These are phyloP conservation scores for Aeoliscus strigatus DNA, from an alignment of 2,797 vertebrate genomes.

Conservation along the genomic window DNA sequence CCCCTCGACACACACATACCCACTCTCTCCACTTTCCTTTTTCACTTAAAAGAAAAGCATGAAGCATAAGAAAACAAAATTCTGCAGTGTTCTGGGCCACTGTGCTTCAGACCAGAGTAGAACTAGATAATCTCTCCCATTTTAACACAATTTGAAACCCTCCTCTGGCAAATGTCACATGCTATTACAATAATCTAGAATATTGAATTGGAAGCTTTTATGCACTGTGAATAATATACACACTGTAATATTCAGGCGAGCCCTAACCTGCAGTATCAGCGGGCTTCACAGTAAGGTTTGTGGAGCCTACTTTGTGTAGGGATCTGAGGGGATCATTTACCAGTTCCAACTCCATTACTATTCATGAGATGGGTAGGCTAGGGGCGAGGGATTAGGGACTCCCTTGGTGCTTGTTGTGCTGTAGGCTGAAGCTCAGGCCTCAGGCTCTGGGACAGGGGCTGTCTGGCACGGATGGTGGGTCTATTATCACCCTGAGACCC, in stretches of 20 bases:
- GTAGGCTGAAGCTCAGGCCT: constrained; percentile 69
- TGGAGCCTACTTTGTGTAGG: constrained; percentile 60
- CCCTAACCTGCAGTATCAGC: constrained; percentile 59
- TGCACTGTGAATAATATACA: constrained; percentile 60
- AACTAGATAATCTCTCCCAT: constrained; percentile 55
- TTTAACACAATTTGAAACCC: constrained; percentile 59
- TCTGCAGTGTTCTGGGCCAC: constrained; percentile 38
- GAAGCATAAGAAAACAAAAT: constrained; percentile 46
- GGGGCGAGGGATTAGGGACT: constrained; percentile 76
- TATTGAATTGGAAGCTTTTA: constrained; percentile 67
- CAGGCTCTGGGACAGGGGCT: constrained; percentile 60
- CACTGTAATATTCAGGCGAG: constrained; percentile 56
- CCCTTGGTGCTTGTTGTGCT: constrained; percentile 79
- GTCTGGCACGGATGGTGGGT: constrained; percentile 70
- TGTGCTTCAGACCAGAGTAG: constrained; percentile 30
- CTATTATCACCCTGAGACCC: constrained; percentile 73
- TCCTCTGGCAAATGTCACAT: constrained; percentile 63
- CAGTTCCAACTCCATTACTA: constrained; percentile 77
- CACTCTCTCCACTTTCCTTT: constrained; percentile 28
- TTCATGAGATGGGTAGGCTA: constrained; percentile 78
- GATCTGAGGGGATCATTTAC: constrained; percentile 72
- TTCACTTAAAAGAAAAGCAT: constrained; percentile 46
- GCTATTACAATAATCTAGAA: constrained; percentile 68
- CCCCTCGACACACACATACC: constrained; percentile 15
- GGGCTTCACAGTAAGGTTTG: constrained; percentile 55